Conservation (phyloP, 1,140 invertebrate species). For the Notospermus geniculatus region DNA sequence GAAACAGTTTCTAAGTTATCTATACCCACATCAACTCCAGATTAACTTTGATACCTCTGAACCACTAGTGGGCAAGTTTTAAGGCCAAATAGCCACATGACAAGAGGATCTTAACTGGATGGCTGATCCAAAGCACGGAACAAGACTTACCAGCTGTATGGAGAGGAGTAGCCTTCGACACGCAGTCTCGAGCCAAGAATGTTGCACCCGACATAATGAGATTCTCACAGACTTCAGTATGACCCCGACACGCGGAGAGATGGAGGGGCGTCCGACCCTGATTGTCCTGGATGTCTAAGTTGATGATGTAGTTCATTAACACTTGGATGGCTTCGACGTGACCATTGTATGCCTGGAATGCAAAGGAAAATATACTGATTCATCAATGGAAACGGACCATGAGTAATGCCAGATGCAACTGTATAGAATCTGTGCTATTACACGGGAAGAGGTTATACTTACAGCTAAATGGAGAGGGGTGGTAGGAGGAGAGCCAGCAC, state of each 20-base stretch:
- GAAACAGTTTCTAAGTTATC: too few relatives aligned
- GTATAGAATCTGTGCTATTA: neutral
- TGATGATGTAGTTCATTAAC: slow-evolving; percentile 59
- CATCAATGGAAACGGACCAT: neutral
- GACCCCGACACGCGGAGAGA: slow-evolving; percentile 61
- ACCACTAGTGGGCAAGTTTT: too few relatives aligned
- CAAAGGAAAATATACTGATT: neutral
- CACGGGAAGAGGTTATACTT: slow-evolving; percentile 44
- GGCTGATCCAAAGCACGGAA: too few relatives aligned
- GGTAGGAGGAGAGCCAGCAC: slow-evolving; percentile 41
- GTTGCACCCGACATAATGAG: slow-evolving; percentile 63
- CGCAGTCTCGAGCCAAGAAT: slow-evolving; percentile 60
- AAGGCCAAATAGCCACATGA: too few relatives aligned
- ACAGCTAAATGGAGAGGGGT: slow-evolving; percentile 65
- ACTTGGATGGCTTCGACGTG: slow-evolving; percentile 59
- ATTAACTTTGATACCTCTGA: too few relatives aligned
- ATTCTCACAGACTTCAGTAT: slow-evolving; percentile 60
- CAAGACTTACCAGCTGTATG: slow-evolving; percentile 49
- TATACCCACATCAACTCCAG: too few relatives aligned
- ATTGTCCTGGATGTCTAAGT: slow-evolving; percentile 61
- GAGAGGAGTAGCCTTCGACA: slow-evolving; percentile 52
- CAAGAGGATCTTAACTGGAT: too few relatives aligned
- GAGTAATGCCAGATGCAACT: neutral
- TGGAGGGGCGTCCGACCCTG: slow-evolving; percentile 63
- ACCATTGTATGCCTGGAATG: slow-evolving; percentile 59